Evolutionary conservation across 2,797 vertebrate species (phyloP).

Genomic region (Zalophus californianus): DNA sequence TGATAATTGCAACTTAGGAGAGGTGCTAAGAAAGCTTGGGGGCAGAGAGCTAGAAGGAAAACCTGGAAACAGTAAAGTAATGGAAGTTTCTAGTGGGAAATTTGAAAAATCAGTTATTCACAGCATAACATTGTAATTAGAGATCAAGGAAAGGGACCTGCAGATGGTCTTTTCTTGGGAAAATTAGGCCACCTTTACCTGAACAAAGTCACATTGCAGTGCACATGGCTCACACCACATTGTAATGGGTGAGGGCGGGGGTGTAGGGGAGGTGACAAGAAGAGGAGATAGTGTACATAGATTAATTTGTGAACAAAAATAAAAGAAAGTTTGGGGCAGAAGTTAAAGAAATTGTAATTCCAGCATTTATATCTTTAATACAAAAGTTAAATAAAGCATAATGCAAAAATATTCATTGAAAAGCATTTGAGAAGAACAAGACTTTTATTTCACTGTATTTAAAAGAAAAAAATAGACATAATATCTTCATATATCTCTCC

Average conservation of each 20-base stretch:
- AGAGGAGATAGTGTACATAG: not conserved
- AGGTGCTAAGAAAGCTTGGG: not conserved
- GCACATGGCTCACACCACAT: not conserved
- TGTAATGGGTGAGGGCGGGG: not conserved
- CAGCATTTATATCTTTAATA: not conserved
- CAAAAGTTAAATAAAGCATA: not conserved
- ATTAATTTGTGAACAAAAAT: not conserved
- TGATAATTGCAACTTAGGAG: not conserved
- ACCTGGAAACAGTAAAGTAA: not conserved
- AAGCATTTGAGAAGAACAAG: not conserved
- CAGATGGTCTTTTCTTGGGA: not conserved
- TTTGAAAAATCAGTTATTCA: not conserved
- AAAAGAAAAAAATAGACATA: not conserved
- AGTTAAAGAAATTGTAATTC: not conserved
- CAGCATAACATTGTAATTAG: not conserved
- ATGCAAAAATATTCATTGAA: not conserved
- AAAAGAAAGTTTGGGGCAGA: not conserved
- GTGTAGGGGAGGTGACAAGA: not conserved
- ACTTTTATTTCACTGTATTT: not conserved
- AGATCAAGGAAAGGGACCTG: not conserved
- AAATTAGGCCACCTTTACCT: not conserved
- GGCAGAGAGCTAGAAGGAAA: not conserved
- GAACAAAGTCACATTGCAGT: not conserved
- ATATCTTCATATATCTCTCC: not conserved
- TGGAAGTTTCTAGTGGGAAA: not conserved